These are phyloP conservation scores for Strigamia maritima DNA, from an alignment of 2,888 invertebrate species.

Conservation along the genomic window DNA sequence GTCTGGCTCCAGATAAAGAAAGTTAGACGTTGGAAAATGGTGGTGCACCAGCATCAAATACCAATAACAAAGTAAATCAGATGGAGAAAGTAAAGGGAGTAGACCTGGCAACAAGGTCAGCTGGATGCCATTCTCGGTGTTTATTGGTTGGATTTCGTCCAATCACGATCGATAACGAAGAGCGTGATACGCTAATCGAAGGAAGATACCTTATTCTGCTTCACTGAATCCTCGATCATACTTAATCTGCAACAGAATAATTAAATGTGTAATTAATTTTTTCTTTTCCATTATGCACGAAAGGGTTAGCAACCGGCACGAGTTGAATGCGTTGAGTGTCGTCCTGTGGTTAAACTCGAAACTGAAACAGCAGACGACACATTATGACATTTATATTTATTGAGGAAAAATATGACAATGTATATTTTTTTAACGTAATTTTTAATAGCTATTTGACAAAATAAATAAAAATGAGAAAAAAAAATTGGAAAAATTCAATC, in stretches of 20 bases:
- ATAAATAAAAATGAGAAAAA: too few species aligned
- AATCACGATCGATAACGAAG: background rate
- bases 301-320: too few species aligned
- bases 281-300: too few species aligned
- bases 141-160: background rate
- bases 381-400: too few species aligned
- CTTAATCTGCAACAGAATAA: too few species aligned
- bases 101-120: conserved; percentile 23
- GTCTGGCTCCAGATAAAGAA: background rate
- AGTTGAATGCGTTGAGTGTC: background rate
- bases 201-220: too few species aligned
- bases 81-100: conserved; percentile 8
- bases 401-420: background rate
- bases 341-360: background rate
- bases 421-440: too few species aligned
- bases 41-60: background rate
- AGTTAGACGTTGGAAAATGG: background rate
- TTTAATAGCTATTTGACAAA: too few species aligned
- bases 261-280: too few species aligned
- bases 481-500: too few species aligned
- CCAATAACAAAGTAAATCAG: conserved; percentile 20
- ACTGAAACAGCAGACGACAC: background rate
- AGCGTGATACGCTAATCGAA: too few species aligned
- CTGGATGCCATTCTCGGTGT: background rate
- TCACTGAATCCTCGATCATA: too few species aligned